Evolutionary conservation across 1,140 invertebrate genomes (phyloP).

Genomic region (Sarcophaga peregrina): DNA sequence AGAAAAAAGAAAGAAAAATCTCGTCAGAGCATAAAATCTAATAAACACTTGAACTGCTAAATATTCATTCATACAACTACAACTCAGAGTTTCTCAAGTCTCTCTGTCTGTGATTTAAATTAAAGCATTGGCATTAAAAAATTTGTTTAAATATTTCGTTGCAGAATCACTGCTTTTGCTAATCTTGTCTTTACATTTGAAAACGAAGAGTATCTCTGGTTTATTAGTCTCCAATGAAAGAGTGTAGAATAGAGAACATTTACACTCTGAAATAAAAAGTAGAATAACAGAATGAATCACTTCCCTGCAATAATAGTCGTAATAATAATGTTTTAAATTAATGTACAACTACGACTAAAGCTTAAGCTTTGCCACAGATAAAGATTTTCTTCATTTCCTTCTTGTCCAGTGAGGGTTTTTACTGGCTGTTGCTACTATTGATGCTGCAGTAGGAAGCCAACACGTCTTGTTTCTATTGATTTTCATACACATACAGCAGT

Average conservation of each 20-base stretch:
- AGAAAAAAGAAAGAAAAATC: background rate
- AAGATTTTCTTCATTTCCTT: background rate
- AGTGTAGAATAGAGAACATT: background rate
- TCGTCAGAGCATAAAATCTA: background rate
- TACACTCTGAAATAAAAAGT: background rate
- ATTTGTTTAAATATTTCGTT: too few species aligned
- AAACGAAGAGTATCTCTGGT: background rate
- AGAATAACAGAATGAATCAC: background rate
- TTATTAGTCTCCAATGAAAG: background rate
- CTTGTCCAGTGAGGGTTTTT: background rate
- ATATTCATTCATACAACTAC: background rate
- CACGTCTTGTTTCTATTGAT: too few species aligned
- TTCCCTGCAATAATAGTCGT: slow-evolving; percentile 3
- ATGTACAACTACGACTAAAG: background rate
- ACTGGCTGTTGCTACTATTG: background rate
- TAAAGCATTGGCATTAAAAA: too few species aligned
- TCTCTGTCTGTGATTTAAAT: too few species aligned
- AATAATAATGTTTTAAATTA: background rate
- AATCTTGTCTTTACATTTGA: background rate
- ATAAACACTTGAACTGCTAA: background rate
- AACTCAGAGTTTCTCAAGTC: too few species aligned
- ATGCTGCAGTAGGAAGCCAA: too few species aligned
- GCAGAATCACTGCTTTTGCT: background rate
- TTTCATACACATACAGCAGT: too few species aligned
- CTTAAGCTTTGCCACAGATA: background rate